phyloP scores from a whole-genome alignment of 1,140 invertebrate species.

The Zaprionus ornatus region DNA sequence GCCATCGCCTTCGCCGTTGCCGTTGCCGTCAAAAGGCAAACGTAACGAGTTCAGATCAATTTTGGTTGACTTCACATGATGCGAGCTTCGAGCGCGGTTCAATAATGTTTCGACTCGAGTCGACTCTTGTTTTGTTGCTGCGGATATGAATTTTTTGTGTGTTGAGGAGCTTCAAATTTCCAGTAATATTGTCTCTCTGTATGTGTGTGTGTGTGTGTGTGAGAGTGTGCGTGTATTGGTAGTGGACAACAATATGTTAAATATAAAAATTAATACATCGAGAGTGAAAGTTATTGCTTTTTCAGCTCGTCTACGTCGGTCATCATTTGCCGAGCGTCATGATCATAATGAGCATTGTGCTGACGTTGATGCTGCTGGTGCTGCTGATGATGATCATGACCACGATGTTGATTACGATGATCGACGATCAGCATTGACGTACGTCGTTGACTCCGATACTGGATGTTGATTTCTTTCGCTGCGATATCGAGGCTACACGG shows the following conservation, averaged over 20 bases:
- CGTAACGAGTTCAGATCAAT: constrained; percentile 81
- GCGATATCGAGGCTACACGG: constrained; percentile 28
- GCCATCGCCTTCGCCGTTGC: constrained; percentile 35
- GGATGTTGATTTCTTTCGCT: constrained; percentile 65
- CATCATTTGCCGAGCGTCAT: constrained; percentile 65
- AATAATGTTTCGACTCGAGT: constrained; percentile 65
- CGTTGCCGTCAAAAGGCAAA: constrained; percentile 65
- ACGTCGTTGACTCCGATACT: constrained; percentile 26
- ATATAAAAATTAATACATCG: constrained; percentile 83
- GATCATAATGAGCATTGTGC: constrained; percentile 27
- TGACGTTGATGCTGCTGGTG: constrained; percentile 35
- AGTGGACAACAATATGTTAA: constrained; percentile 79
- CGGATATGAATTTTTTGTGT: constrained; percentile 34
- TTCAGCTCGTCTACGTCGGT: constrained; percentile 57
- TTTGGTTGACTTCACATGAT: constrained; percentile 76
- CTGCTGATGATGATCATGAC: constrained; percentile 40
- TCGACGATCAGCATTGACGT: constrained; percentile 15
- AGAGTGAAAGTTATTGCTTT: constrained; percentile 83
- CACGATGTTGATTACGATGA: constrained; percentile 20
- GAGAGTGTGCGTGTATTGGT: constrained; percentile 50
- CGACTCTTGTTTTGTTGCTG: constrained; percentile 59
- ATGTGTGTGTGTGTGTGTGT: constrained; percentile 2
- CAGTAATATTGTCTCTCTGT: constrained; percentile 37
- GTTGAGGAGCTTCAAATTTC: constrained; percentile 58
- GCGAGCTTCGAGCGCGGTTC: constrained; percentile 53